Conservation (phyloP, 2,797 vertebrate genomes). For the Phalanger gymnotis region DNA sequence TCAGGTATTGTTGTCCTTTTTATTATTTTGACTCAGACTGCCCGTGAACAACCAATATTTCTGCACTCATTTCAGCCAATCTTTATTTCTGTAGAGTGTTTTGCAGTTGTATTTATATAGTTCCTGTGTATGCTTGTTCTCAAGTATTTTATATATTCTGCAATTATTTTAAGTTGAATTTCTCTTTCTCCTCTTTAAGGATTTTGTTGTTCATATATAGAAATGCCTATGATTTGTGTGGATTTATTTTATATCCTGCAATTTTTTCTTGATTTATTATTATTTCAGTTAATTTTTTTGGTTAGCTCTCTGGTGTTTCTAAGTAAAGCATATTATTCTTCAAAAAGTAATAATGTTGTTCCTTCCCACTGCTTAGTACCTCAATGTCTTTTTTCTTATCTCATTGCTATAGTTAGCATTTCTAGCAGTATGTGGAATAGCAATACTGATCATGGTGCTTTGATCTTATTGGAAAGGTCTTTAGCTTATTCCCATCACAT, state of each 20-base stretch:
- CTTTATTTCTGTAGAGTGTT: not conserved
- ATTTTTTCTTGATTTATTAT: not conserved
- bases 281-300: not conserved
- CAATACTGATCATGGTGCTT: not conserved
- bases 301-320: not conserved
- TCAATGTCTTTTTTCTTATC: not conserved
- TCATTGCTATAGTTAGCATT: not conserved
- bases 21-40: not conserved
- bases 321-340: not conserved
- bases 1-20: not conserved
- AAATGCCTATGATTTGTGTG: not conserved
- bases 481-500: not conserved
- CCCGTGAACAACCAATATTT: not conserved
- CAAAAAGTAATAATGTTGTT: not conserved
- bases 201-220: not conserved
- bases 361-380: not conserved
- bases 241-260: not conserved
- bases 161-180: not conserved
- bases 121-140: not conserved
- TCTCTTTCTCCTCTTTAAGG: not conserved
- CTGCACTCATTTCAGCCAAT: not conserved
- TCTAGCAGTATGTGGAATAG: not conserved
- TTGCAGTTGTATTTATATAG: not conserved
- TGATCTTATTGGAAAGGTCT: not conserved
- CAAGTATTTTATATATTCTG: not conserved